Conservation (phyloP, 2,113 vertebrate species). For the Chloebia gouldiae region DNA sequence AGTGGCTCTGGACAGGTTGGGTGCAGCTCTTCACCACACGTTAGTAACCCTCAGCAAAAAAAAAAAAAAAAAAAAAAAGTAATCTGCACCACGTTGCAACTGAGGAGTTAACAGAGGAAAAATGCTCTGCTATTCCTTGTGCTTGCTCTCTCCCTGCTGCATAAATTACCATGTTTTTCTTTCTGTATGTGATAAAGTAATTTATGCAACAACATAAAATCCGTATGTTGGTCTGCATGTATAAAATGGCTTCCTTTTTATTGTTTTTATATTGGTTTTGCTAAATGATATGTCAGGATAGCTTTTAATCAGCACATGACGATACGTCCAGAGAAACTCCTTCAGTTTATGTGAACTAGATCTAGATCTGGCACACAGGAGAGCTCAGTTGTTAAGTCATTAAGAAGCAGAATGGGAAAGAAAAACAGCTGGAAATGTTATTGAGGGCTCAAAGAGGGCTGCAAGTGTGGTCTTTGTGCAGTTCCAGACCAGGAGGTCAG, state of each 20-base stretch:
- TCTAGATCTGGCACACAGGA: not conserved
- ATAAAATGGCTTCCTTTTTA: not conserved
- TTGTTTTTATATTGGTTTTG: not conserved
- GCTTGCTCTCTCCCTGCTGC: not conserved
- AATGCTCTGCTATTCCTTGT: not conserved
- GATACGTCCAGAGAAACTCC: not conserved
- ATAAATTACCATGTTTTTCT: not conserved
- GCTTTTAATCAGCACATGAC: not conserved
- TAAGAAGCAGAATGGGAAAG: not conserved
- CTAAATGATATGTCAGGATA: not conserved
- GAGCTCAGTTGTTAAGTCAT: not conserved
- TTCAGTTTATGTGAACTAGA: conserved; percentile 14
- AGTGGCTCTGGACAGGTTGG: not conserved
- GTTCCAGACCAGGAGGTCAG: not conserved
- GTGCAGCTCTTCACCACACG: not conserved
- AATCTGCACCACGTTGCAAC: not conserved
- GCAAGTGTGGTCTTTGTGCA: not conserved
- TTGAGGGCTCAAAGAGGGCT: not conserved
- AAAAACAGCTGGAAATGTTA: not conserved
- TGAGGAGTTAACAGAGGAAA: conserved; percentile 21
- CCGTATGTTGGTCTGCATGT: not conserved
- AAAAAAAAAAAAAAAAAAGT: not conserved
- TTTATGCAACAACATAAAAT: not conserved
- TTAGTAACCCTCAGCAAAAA: not conserved
- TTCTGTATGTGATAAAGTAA: not conserved